A percentile compares a stretch with the other conserved stretches of the same genome.
Evolutionary conservation across 2,888 invertebrate species (phyloP).

Genomic region (Baronia brevicornis): DNA sequence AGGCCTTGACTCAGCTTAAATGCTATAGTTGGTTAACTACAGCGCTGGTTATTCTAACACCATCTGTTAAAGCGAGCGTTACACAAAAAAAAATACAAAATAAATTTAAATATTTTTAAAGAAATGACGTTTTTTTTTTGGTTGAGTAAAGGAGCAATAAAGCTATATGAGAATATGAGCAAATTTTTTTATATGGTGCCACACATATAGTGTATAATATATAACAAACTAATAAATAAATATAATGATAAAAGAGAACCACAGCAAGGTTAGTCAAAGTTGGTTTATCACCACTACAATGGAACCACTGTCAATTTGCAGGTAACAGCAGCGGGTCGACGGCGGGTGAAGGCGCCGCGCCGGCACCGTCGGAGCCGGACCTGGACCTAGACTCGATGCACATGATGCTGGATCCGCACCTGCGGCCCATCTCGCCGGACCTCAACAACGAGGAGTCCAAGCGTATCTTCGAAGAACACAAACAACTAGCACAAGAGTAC

Average conservation of each 20-base stretch:
- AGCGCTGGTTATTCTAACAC: too few species aligned
- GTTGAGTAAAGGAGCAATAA: too few species aligned
- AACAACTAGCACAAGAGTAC: conserved; percentile 90
- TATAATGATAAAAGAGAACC: too few species aligned
- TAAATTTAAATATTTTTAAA: too few species aligned
- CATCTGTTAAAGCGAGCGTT: too few species aligned
- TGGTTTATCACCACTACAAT: neutral
- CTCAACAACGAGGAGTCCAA: conserved; percentile 84
- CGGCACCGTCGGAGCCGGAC: conserved; percentile 65
- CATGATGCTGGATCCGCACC: conserved; percentile 86
- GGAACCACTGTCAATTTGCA: conserved; percentile 22
- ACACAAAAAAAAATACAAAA: too few species aligned
- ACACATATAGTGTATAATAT: neutral
- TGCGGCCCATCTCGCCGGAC: conserved; percentile 90
- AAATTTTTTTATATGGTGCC: too few species aligned
- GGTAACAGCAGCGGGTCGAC: conserved; percentile 66
- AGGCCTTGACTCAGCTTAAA: too few species aligned
- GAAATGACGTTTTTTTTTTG: too few species aligned
- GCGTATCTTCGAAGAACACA: conserved; percentile 91
- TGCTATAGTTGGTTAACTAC: too few species aligned
- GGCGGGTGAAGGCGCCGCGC: conserved; percentile 40
- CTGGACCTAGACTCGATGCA: conserved; percentile 81
- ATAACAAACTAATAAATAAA: conserved; percentile 1
- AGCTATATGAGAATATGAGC: too few species aligned
- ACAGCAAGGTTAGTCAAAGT: too few species aligned